Base-by-base conservation (phyloP, 2,797 vertebrate genomes). In the Diceros bicornis region DNA sequence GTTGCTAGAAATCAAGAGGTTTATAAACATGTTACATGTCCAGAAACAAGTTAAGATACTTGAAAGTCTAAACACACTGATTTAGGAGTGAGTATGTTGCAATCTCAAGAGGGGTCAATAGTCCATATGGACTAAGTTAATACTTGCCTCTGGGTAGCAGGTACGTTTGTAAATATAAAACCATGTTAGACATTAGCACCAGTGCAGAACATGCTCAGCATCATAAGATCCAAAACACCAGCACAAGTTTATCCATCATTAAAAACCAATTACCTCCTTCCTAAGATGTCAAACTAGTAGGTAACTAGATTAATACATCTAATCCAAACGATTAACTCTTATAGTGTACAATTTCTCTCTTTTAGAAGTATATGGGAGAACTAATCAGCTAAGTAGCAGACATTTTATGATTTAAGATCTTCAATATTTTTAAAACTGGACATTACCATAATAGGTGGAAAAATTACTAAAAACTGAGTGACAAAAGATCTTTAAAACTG, bases 401-500 rank as follows among this genome's bases (percentile, higher is more conserved):
- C 44, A 25, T 81, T 89, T 87, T 68, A 96, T 69, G 41, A 95
- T 59, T 95, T 79, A 92, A 82, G 32, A 64, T 96, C 69, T 86
- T 83, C 50, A 91, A 5, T 93, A 94, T 95, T 98, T 98, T 95
- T 96, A 98, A 98, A 99, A 98, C 85, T 97, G 95, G 97, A 97
- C 2, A 2, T 98, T 98, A 98, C 91, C 94, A 97, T 96, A 97
- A 97, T 93, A 96, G 89, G 96, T 96, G 98, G 91, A 97, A 98
- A 98, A 97, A 47, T 95, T 78, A 84, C 37, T 88, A 96, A 98
- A 89, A 98, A 98, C 37, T 79, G 66, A 16, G 61, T 92, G 93
- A 97, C 74, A 90, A 50, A 85, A 94, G 34, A 44, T 34, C 41
- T 92, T 90, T 79, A 86, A 91, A 91, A 97, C 52, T 37, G 62